A percentile compares a stretch with the other conserved stretches of the same genome.
Conservation (phyloP, 2,113 vertebrate species). For the Protobothrops flavoviridis region DNA sequence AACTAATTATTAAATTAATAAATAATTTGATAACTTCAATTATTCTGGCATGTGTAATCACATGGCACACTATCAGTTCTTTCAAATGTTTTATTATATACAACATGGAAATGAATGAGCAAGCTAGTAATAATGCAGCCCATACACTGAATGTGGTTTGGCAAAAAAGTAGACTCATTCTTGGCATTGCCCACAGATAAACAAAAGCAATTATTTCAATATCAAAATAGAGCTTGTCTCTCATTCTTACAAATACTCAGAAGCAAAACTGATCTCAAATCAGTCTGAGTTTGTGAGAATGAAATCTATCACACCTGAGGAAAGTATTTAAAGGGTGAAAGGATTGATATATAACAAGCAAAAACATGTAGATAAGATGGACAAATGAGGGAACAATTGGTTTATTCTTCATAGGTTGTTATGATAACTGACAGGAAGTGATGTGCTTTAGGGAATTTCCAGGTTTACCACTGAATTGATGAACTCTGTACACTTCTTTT, state of each 20-base stretch:
- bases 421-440: constrained; percentile 25
- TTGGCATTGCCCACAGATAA: background rate
- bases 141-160: background rate
- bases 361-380: background rate
- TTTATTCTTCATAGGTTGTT: background rate
- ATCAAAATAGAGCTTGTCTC: background rate
- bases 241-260: background rate
- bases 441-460: background rate
- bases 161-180: background rate
- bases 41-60: background rate
- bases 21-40: background rate
- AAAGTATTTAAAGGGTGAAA: background rate
- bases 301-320: background rate
- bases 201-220: background rate
- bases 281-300: background rate
- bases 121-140: background rate
- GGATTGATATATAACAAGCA: background rate
- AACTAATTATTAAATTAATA: background rate
- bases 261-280: background rate
- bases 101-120: background rate
- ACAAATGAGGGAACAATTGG: background rate
- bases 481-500: constrained; percentile 26
- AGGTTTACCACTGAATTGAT: constrained; percentile 11
- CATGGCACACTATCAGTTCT: background rate
- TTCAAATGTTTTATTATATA: background rate